Evolutionary conservation across 2,888 invertebrate genomes (phyloP).

Genomic region (Napeogenes sylphis): DNA sequence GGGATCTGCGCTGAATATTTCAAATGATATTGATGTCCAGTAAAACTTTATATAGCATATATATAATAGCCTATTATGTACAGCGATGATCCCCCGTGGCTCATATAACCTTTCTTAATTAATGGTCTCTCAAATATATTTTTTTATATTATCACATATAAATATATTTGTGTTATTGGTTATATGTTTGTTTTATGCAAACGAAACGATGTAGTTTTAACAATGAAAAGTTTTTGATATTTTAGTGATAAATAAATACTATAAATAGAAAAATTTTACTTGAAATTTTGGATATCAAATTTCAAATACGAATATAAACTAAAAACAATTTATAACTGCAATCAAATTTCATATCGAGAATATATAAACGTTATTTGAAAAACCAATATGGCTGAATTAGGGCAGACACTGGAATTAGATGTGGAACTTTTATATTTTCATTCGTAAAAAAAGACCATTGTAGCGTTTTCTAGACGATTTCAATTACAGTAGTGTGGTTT

Average conservation of each 20-base stretch:
- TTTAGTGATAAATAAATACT: background rate
- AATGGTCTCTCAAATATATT: background rate
- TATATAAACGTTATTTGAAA: background rate
- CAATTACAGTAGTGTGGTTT: constrained; percentile 48
- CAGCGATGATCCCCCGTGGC: background rate
- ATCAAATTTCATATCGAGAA: background rate
- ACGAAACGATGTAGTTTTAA: too few species aligned
- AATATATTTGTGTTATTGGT: too few species aligned
- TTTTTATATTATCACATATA: too few species aligned
- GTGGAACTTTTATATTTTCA: constrained; percentile 56
- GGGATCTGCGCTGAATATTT: background rate
- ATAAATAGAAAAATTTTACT: too few species aligned
- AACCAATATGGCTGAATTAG: constrained; percentile 12
- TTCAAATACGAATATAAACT: constrained; percentile 33
- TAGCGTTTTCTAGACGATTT: constrained; percentile 60
- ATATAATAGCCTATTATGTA: background rate
- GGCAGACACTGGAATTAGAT: constrained; percentile 39
- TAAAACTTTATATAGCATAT: background rate
- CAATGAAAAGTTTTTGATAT: too few species aligned
- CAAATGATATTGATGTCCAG: background rate
- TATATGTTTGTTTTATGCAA: too few species aligned
- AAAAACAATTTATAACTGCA: constrained; percentile 30
- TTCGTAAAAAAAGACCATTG: constrained; percentile 52
- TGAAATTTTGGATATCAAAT: too few species aligned
- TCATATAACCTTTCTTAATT: background rate